These are phyloP conservation scores for Tethya wilhelma DNA, from an alignment of 37 sponge, comb jelly and placozoan species.

Conservation along the genomic window DNA sequence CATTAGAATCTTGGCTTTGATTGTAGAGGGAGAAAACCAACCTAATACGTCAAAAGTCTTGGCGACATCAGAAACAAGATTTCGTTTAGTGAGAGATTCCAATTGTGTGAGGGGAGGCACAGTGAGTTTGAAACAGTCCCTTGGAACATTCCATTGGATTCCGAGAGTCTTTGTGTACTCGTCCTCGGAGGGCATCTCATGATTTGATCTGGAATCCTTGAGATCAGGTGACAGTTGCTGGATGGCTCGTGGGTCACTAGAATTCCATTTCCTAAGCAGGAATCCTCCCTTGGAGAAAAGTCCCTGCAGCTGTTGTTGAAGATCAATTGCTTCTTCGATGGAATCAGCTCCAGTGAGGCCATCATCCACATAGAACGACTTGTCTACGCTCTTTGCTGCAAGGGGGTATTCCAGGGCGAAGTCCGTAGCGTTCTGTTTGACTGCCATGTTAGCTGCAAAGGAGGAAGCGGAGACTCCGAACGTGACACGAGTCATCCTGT, in stretches of 20 bases:
- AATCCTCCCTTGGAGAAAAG: conserved; percentile 43
- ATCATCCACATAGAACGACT: conserved; percentile 37
- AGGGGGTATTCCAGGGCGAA: conserved; percentile 18
- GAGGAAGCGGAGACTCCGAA: conserved; percentile 45
- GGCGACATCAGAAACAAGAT: conserved; percentile 37
- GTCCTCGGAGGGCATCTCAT: conserved; percentile 26
- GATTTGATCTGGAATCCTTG: conserved; percentile 9
- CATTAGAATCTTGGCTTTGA: conserved; percentile 43
- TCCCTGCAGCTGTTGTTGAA: conserved; percentile 24
- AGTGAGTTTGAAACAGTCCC: conserved; percentile 37
- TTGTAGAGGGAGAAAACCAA: conserved; percentile 38
- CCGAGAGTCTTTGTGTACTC: conserved; percentile 60
- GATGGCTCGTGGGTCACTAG: conserved; percentile 22
- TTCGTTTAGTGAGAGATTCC: conserved; percentile 30
- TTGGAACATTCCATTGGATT: conserved; percentile 43
- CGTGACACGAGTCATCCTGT: conserved; percentile 37
- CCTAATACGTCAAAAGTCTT: conserved; percentile 51
- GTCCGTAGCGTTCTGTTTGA: conserved; percentile 36
- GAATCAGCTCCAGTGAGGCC: conserved; percentile 39
- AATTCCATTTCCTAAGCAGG: conserved; percentile 37
- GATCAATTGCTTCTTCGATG: conserved; percentile 35
- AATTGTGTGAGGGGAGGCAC: not conserved
- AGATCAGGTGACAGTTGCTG: conserved; percentile 23
- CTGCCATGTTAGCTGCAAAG: conserved; percentile 47
- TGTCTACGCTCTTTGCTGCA: conserved; percentile 20